phyloP scores from a whole-genome alignment of 1,140 invertebrate species.

The Plutomurus gul region DNA sequence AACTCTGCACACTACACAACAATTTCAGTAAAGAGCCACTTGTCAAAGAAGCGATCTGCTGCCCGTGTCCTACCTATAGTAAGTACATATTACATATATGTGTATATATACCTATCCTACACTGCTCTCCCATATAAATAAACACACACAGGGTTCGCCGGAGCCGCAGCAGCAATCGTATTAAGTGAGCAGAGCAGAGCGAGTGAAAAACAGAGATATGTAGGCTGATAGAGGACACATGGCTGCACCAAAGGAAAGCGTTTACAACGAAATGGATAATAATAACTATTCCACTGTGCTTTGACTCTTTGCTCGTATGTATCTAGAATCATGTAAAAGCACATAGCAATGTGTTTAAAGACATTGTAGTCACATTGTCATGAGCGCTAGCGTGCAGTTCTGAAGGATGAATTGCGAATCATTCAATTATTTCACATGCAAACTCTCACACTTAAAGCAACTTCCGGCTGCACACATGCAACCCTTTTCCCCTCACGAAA shows the following conservation, averaged over 20 bases:
- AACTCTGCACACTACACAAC: too few relatives aligned
- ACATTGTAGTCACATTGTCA: constrained; percentile 52
- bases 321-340: not conserved
- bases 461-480: constrained; percentile 48
- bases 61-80: too few relatives aligned
- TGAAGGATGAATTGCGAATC: constrained; percentile 52
- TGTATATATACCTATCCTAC: too few relatives aligned
- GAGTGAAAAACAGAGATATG: too few relatives aligned
- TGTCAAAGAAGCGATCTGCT: constrained; percentile 12
- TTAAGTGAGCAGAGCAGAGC: too few relatives aligned
- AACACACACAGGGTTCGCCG: too few relatives aligned
- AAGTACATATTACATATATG: too few relatives aligned
- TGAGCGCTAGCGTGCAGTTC: constrained; percentile 46
- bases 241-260: not conserved
- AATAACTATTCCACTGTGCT: not conserved
- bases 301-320: constrained; percentile 16
- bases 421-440: constrained; percentile 54
- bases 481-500: constrained; percentile 36
- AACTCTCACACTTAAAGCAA: constrained; percentile 52
- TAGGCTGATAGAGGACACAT: too few relatives aligned
- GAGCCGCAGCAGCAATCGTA: too few relatives aligned
- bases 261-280: not conserved
- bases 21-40: constrained; percentile 5
- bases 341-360: constrained; percentile 39
- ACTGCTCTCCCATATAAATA: too few relatives aligned